These are phyloP conservation scores for Cabera pusaria DNA, from an alignment of 2,888 invertebrate species.

Conservation along the genomic window DNA sequence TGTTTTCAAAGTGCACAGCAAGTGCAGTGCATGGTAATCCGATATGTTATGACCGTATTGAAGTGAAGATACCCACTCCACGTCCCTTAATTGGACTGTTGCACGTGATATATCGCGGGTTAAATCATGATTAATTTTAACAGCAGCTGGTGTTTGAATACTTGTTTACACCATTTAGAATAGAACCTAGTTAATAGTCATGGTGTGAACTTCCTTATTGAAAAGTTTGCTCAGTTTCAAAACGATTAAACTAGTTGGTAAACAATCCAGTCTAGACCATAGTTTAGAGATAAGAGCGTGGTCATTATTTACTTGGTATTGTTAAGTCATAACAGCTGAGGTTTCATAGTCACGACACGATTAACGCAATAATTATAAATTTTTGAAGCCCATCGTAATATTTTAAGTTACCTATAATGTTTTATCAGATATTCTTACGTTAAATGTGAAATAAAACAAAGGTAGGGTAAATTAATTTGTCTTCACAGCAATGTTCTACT, in stretches of 20 bases:
- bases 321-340: too few relatives aligned
- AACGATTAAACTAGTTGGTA: conserved; percentile 1
- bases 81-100: conserved; percentile 52
- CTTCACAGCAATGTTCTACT: too few relatives aligned
- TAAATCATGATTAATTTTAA: conserved; percentile 34
- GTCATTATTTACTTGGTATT: too few relatives aligned
- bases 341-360: too few relatives aligned
- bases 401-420: too few relatives aligned
- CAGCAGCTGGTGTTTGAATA: conserved; percentile 8
- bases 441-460: too few relatives aligned
- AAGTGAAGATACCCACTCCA: conserved; percentile 32
- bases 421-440: too few relatives aligned
- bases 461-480: too few relatives aligned
- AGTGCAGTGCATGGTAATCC: conserved; percentile 54
- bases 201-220: conserved; percentile 8
- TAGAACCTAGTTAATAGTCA: conserved; percentile 5
- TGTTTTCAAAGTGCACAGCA: conserved; percentile 46
- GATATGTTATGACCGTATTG: conserved; percentile 51
- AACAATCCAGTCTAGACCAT: too few relatives aligned
- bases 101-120: conserved; percentile 44
- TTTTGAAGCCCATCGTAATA: too few relatives aligned
- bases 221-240: conserved; percentile 6
- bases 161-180: conserved; percentile 8
- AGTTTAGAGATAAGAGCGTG: too few relatives aligned
- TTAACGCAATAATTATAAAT: too few relatives aligned